These are phyloP conservation scores for Neoarius graeffei DNA, from an alignment of 2,113 vertebrate genomes.

Conservation along the genomic window DNA sequence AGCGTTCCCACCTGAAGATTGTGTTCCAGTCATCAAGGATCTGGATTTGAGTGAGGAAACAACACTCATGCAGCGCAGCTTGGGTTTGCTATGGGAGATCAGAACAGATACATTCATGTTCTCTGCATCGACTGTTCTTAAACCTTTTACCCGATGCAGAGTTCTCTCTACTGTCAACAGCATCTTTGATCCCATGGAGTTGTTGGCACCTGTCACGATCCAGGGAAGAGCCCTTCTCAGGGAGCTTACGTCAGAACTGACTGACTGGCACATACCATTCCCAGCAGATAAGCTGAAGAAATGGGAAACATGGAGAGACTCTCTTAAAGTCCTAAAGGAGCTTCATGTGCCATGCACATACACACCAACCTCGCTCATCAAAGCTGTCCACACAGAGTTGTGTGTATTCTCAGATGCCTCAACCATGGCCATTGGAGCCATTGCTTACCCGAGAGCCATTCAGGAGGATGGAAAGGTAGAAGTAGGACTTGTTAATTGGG, in stretches of 20 bases:
- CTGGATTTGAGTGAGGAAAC: not conserved
- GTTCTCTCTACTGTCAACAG: not conserved
- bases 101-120: not conserved
- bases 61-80: not conserved
- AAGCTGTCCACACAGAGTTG: not conserved
- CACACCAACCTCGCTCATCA: not conserved
- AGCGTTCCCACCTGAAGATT: too few relatives aligned
- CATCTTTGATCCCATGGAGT: slow-evolving; percentile 28
- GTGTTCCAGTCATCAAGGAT: not conserved
- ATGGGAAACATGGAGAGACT: slow-evolving; percentile 29
- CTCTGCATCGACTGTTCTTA: not conserved
- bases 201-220: slow-evolving; percentile 35
- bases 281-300: not conserved
- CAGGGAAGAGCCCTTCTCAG: slow-evolving; percentile 43
- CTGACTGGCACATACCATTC: not conserved
- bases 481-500: slow-evolving; percentile 9
- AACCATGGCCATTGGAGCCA: not conserved
- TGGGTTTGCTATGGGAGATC: not conserved
- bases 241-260: not conserved
- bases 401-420: not conserved
- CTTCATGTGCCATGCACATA: not conserved
- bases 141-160: not conserved
- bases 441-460: not conserved
- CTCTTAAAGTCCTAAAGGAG: not conserved
- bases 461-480: not conserved